Percentiles rank a stretch among this genome's conserved stretches.
phyloP scores from a whole-genome alignment of 2,113 vertebrate genomes.

The Oryzias curvinotus region DNA sequence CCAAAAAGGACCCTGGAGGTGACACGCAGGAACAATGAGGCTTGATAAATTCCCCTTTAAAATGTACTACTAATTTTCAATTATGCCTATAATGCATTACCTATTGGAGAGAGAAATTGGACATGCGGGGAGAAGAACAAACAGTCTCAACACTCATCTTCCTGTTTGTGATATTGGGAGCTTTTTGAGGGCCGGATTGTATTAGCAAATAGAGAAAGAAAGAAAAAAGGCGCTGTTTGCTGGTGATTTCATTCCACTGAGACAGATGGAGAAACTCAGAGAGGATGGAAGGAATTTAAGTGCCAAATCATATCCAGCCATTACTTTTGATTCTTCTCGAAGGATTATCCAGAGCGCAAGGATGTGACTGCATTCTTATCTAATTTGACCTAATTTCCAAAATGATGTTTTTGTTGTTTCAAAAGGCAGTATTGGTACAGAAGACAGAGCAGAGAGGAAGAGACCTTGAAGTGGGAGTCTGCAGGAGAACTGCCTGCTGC shows the following conservation, averaged over 20 bases:
- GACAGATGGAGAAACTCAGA: slow-evolving; percentile 25
- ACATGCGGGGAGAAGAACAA: slow-evolving; percentile 84
- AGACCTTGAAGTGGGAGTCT: slow-evolving; percentile 16
- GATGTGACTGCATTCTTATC: slow-evolving; percentile 48
- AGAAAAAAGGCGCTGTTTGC: slow-evolving; percentile 44
- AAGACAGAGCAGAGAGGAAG: slow-evolving; percentile 1
- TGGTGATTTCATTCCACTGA: slow-evolving; percentile 44
- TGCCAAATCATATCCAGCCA: slow-evolving; percentile 44
- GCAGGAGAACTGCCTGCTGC: slow-evolving; percentile 34
- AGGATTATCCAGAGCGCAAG: slow-evolving; percentile 44
- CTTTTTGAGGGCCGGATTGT: slow-evolving; percentile 44
- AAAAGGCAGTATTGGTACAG: slow-evolving; percentile 30
- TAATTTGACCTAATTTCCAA: slow-evolving; percentile 51
- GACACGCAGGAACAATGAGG: slow-evolving; percentile 95
- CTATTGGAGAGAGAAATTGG: slow-evolving; percentile 93
- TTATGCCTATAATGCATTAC: slow-evolving; percentile 98
- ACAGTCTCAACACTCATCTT: slow-evolving; percentile 59
- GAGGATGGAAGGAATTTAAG: slow-evolving; percentile 21
- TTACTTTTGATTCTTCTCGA: slow-evolving; percentile 46
- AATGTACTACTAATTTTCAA: slow-evolving; percentile 99
- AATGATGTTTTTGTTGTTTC: slow-evolving; percentile 49
- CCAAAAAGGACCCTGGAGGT: slow-evolving; percentile 91
- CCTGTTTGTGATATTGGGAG: slow-evolving; percentile 53
- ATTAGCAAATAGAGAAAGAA: slow-evolving; percentile 60
- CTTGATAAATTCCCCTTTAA: slow-evolving; percentile 97